Evolutionary conservation across 1,140 invertebrate genomes (phyloP), one percentile per base, ranked within the genome.

Genomic region (Drosophila carrolli): DNA sequence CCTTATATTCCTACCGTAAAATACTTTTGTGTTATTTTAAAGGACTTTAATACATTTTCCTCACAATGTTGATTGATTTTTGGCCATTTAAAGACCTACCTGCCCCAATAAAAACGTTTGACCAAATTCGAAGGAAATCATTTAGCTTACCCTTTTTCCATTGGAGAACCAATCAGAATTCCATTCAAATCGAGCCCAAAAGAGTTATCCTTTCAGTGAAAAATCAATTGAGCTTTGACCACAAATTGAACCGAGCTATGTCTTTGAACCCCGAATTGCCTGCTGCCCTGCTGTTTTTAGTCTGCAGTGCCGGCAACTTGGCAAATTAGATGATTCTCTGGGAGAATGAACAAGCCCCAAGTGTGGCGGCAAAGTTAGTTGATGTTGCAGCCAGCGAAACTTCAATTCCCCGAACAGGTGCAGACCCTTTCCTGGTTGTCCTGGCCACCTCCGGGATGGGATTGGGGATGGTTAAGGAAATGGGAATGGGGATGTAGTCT

Each of bases 281-380:
- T 16, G 27, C 37, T 37, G 50, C 54, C 19, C 46, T 65, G 59
- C 46, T 29, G 60, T 40, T 23, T 48, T 37, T 3, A 37, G n/a
- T 58, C 10, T 40, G 38, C 5, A 32, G 60, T 16, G 44, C 19
- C 19, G 50, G 60, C 43, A 86, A 88, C 61, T 84, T 84, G 65
- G 68, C 62, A 80, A 84, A 77, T 81, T 85, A 73, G 58, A 66
- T 54, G 62, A 76, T 62, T 81, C 61, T 75, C 78, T 66, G 60
- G 78, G 23, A 55, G 63, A 67, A 76, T 29, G 56, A 68, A 70
- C 73, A 77, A 50, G 50, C 76, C 74, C 78, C 78, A 70, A 54
- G 63, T 74, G 81, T 58, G 81, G 62, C 81, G 76, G 81, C 55
- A 81, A 84, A 84, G 72, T 86, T 86, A 37, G 59, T 43, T 79